Base-by-base conservation (phyloP, 2,888 invertebrate species). In the Tenodera sinensis region DNA sequence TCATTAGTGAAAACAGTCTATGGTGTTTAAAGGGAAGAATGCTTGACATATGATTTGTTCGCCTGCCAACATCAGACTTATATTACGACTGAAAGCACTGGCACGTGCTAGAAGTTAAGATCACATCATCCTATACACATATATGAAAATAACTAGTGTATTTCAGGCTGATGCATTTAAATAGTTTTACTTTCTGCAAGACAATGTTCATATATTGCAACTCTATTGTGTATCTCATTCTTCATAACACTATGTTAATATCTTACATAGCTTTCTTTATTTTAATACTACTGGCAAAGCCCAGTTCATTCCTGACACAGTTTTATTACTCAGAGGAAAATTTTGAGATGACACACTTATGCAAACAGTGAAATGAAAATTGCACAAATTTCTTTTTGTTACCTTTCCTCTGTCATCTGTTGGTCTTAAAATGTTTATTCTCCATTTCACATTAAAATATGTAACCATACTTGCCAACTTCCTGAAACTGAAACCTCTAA, bases 1-100 rank as follows among this genome's bases (percentile, higher is more conserved):
- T 71, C 54, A 71, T 85, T 85, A 47, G 84, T 85, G 85, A 47
- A 71, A 86, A 86, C 85, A 85, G 86, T 86, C 86, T 86, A 86
- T 86, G 86, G 81, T 54, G 54, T 86, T 86, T 86, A 86, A 42
- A 71, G 71, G 85, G 85, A 71, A 85, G 85, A 71, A 85, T 85
- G 85, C 85, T 54, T 28, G n/a, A 47, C 54, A 54, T 42, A n/a
- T 85, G 15, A 27, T 47, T 27, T 85, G 85, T 27, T 15, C 7
- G 27, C n/a, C 27, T 86, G 54, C 81, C 86, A 86, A 12, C 81
- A 81, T 86, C 86, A 86, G 86, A 86, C 86, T 86, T 86, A 85
- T 20, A 71, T 71, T n/a, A 42, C 25, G 42, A 30, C 47, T 42
- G 25, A 30, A 6, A 84, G 84, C 84, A 84, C 27, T 83, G 28